A percentile compares a stretch with the other conserved stretches of the same genome.
Evolutionary conservation across 2,113 vertebrate species (phyloP).

Genomic region (Mystacornis crossleyi): DNA sequence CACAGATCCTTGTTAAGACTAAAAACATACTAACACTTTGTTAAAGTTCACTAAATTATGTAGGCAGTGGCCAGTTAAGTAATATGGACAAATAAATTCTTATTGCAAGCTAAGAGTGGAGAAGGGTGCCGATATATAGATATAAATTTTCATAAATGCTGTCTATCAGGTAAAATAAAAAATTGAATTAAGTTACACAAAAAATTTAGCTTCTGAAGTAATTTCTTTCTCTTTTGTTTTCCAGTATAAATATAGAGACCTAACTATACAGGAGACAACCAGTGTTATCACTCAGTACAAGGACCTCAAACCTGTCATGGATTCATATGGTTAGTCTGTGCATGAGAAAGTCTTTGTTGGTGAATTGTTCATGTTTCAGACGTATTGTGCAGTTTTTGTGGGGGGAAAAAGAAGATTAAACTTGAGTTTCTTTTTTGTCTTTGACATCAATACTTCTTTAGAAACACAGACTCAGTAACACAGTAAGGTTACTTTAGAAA

Average conservation of each 20-base stretch:
- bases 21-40: not conserved
- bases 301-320: slow-evolving; percentile 96
- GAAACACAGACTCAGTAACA: not conserved
- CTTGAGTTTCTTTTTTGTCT: not conserved
- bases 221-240: slow-evolving; percentile 60
- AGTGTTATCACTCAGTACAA: slow-evolving; percentile 93
- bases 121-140: not conserved
- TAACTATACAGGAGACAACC: slow-evolving; percentile 92
- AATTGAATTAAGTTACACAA: not conserved
- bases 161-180: not conserved
- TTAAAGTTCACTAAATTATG: not conserved
- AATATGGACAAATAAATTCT: not conserved
- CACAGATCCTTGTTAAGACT: not conserved
- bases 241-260: slow-evolving; percentile 97
- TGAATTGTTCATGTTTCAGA: not conserved
- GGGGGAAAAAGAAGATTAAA: not conserved
- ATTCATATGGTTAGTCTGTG: slow-evolving; percentile 88
- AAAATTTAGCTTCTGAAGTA: not conserved
- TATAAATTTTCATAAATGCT: not conserved
- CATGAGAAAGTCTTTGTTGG: not conserved
- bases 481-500: not conserved
- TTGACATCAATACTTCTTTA: not conserved
- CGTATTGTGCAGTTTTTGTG: not conserved
- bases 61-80: not conserved
- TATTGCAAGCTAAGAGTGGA: not conserved